Percentiles rank a stretch among this genome's conserved stretches.
Conservation (phyloP, 2,113 vertebrate species). For the Cinclus cinclus region DNA sequence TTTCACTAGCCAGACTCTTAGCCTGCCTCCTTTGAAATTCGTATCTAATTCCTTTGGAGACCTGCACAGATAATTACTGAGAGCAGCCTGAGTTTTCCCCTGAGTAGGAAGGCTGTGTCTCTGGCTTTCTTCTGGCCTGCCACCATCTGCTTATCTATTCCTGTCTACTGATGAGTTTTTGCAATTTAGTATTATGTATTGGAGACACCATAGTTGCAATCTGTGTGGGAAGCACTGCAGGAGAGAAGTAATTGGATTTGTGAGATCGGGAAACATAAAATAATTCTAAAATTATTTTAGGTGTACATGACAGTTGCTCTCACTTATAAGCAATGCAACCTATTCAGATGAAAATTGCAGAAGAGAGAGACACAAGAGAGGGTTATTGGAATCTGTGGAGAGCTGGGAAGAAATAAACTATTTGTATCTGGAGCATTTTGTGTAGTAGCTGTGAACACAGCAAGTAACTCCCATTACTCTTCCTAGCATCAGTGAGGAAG, state of each 20-base stretch:
- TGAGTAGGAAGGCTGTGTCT: not conserved
- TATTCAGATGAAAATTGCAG: not conserved
- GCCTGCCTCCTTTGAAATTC: not conserved
- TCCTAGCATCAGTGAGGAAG: not conserved
- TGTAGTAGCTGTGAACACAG: not conserved
- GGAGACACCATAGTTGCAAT: not conserved
- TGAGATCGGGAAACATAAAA: not conserved
- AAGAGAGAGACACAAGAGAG: not conserved
- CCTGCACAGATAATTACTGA: not conserved
- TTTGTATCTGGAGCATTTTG: not conserved
- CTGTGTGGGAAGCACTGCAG: not conserved
- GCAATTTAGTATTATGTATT: not conserved
- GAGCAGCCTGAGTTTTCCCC: constrained; percentile 4
- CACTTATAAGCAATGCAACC: not conserved
- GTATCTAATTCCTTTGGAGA: not conserved
- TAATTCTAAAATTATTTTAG: not conserved
- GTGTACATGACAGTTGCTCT: not conserved
- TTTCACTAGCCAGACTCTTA: not conserved
- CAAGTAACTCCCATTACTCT: not conserved
- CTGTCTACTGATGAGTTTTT: not conserved
- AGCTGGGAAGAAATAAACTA: not conserved
- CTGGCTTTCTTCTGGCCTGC: constrained; percentile 16
- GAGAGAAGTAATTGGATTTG: not conserved
- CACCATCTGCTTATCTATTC: constrained; percentile 23
- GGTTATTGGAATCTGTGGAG: not conserved